These are phyloP conservation scores for Lysiphlebus fabarum DNA, from an alignment of 1,140 invertebrate species.

Conservation along the genomic window DNA sequence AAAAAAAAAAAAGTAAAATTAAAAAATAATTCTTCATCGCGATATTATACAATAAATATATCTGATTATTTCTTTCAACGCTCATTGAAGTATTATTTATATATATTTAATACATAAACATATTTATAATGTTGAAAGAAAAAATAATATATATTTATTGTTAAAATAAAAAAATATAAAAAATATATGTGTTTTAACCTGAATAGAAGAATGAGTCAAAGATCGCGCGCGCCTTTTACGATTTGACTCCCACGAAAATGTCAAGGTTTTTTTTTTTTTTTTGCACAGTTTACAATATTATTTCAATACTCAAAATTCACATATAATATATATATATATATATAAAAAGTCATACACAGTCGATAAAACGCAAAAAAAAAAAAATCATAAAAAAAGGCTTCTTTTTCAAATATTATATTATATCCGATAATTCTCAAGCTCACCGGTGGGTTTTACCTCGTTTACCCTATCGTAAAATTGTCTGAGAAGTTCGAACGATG, in stretches of 20 bases:
- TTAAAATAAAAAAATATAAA: not conserved
- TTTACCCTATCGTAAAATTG: conserved; percentile 14
- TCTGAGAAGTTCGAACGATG: conserved; percentile 1
- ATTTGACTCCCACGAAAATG: conserved; percentile 24
- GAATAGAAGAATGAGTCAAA: conserved; percentile 7
- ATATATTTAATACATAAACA: no score
- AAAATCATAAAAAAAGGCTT: no score
- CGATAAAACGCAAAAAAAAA: no score
- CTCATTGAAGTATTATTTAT: no score
- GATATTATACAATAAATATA: no score
- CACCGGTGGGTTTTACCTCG: not conserved
- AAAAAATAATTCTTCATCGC: conserved; percentile 16
- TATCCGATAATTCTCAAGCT: conserved; percentile 14
- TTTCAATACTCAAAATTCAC: no score
- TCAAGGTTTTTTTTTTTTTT: conserved; percentile 19
- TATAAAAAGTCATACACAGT: no score
- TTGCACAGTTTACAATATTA: no score
- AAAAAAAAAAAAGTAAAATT: no score
- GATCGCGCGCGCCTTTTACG: conserved; percentile 22
- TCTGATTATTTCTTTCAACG: conserved; percentile 31
- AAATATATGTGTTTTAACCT: conserved; percentile 13
- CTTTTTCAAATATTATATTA: no score
- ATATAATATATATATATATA: no score
- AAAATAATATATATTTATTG: conserved; percentile 18
- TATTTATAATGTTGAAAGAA: no score